Evolutionary conservation across 2,797 vertebrate genomes (phyloP), one percentile per base, ranked within the genome.

Genomic region (Cygnus olor): DNA sequence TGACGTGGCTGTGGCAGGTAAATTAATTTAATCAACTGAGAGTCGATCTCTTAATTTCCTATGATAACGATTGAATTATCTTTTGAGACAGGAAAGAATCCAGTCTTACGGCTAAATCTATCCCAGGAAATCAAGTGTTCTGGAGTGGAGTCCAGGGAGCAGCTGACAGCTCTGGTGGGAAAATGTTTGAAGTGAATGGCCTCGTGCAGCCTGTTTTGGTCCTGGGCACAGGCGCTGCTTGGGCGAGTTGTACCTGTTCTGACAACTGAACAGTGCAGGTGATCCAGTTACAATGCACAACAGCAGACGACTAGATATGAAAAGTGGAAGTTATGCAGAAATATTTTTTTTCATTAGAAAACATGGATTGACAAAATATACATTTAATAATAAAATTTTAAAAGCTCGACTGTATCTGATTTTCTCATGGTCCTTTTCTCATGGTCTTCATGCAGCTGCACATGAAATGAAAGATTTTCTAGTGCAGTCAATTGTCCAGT

Each of bases 201-300:
- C n/a, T 40, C 4, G 3, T 16, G 17, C 6, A 13, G 4, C 5
- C 15, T 69, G 10, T 14, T 73, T 45, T 28, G 6, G 34, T 54
- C 20, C 30, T 32, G 9, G 24, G 6, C 27, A 19, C 18, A 2
- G 1, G 0, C 11, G 10, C 44, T 1, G 1, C 13, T 60, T 30
- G 1, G 20, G 34, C 17, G 7, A 72, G 5, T 7, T 20, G 32
- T 5, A 60, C 11, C 11, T 60, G 6, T 74, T 84, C 16, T 21
- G 14, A 24, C 4, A 15, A 30, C 34, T 80, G 72, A 32, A 3
- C 11, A 19, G 7, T 24, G 16, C 4, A 30, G 21, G 10, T 44
- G 24, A 6, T 65, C 20, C 36, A 53, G 11, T 21, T 74, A 32
- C 30, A 49, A 18, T 28, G 18, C 12, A 63, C 13, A 49, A 17